These are phyloP conservation scores for Palythoa grandis DNA, from an alignment of 92 coral and sea anemone species.

Conservation along the genomic window DNA sequence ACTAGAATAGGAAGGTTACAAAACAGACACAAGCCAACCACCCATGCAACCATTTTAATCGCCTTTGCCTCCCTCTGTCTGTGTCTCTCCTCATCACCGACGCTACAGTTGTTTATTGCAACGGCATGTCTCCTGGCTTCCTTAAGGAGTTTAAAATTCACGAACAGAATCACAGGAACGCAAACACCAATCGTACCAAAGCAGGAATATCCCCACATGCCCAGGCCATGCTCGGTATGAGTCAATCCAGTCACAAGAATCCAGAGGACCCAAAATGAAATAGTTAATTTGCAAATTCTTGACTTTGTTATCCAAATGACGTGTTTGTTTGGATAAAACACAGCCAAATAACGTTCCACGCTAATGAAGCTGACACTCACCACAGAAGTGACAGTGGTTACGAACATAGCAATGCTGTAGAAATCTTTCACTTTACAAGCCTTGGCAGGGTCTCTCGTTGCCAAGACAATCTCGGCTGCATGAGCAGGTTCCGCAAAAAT, in stretches of 20 bases:
- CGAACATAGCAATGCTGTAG: constrained; percentile 52
- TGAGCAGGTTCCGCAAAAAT: constrained; percentile 47
- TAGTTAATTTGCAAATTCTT: background rate
- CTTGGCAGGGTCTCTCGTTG: constrained; percentile 30
- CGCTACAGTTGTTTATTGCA: constrained; percentile 24
- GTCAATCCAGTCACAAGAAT: constrained; percentile 43
- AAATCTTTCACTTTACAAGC: constrained; percentile 57
- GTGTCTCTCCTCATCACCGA: background rate
- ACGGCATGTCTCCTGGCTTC: constrained; percentile 50
- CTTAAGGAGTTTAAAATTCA: constrained; percentile 41
- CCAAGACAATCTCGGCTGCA: constrained; percentile 41
- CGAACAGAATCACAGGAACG: constrained; percentile 20
- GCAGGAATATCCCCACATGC: constrained; percentile 55
- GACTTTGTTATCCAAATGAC: constrained; percentile 34
- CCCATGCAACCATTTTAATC: constrained; percentile 31
- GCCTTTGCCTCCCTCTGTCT: constrained; percentile 46
- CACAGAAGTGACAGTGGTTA: constrained; percentile 44
- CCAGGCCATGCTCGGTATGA: constrained; percentile 50
- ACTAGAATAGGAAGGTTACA: constrained; percentile 60
- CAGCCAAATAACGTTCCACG: constrained; percentile 53
- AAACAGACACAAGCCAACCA: constrained; percentile 40
- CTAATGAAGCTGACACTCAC: constrained; percentile 46
- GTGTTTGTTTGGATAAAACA: constrained; percentile 54
- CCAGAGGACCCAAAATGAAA: constrained; percentile 55
- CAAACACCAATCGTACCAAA: constrained; percentile 49